Conservation (phyloP, 2,888 invertebrate genomes). For the Timandra comae region DNA sequence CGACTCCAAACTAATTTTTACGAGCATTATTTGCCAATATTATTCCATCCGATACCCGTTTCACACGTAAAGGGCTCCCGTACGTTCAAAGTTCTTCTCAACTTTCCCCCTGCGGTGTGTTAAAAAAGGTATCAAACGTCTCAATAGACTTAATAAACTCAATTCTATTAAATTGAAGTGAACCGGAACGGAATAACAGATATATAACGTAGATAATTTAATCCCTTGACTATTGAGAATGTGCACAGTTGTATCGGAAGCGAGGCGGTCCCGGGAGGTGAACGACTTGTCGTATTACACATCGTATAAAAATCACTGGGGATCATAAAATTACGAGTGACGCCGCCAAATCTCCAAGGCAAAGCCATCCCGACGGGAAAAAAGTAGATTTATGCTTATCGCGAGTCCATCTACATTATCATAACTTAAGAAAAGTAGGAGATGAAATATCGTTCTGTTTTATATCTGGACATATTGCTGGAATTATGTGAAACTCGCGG, state of each 20-base stretch:
- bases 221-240: neutral
- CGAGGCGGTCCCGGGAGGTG: constrained; percentile 24
- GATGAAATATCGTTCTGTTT: constrained; percentile 37
- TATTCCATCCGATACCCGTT: constrained; percentile 9
- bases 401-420: constrained; percentile 41
- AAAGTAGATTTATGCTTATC: constrained; percentile 40
- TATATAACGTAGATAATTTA: neutral
- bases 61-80: no score
- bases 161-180: neutral
- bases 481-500: constrained; percentile 32
- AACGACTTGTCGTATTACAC: constrained; percentile 29
- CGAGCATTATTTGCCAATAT: constrained; percentile 23
- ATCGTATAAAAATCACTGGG: constrained; percentile 28
- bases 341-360: constrained; percentile 22
- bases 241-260: constrained; percentile 8
- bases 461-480: constrained; percentile 42
- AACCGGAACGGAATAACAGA: constrained; percentile 1
- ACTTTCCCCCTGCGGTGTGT: no score
- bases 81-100: neutral
- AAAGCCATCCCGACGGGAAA: constrained; percentile 29
- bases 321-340: constrained; percentile 29
- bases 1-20: constrained; percentile 37
- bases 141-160: neutral
- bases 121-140: neutral
- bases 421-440: constrained; percentile 45